A percentile compares a stretch with the other conserved stretches of the same genome.
Evolutionary conservation across 53 echinoderm and acorn worm species (phyloP).

Genomic region (Zoroaster sp.): DNA sequence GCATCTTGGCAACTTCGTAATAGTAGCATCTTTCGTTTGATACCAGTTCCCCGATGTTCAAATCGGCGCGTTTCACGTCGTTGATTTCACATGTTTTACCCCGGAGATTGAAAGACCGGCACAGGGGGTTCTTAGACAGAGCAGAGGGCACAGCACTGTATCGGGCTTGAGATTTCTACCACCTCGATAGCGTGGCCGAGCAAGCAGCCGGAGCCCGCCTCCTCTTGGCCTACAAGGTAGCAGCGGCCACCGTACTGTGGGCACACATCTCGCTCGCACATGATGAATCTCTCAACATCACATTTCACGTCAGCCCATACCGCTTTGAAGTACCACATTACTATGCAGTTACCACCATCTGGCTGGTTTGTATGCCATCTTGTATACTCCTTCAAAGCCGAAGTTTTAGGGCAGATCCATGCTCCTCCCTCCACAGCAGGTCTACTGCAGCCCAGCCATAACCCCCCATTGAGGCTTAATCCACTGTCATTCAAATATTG

Average conservation of each 20-base stretch:
- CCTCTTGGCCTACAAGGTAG: neutral
- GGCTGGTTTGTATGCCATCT: neutral
- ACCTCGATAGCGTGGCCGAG: neutral
- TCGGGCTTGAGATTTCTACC: neutral
- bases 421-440: neutral
- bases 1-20: neutral
- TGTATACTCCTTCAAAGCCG: neutral
- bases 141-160: neutral
- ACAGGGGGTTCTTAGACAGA: neutral
- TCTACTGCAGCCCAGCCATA: neutral
- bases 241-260: neutral
- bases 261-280: neutral
- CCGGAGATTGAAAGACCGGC: neutral
- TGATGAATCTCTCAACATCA: neutral
- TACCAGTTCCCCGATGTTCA: neutral
- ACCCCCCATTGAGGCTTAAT: neutral
- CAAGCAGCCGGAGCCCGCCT: neutral
- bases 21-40: neutral
- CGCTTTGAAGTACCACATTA: neutral
- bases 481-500: neutral
- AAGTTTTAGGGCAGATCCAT: neutral
- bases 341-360: neutral
- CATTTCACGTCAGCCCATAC: neutral
- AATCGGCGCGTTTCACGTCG: neutral
- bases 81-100: neutral